Base-by-base conservation (phyloP, 2,888 invertebrate species). In the Oithona nana region DNA sequence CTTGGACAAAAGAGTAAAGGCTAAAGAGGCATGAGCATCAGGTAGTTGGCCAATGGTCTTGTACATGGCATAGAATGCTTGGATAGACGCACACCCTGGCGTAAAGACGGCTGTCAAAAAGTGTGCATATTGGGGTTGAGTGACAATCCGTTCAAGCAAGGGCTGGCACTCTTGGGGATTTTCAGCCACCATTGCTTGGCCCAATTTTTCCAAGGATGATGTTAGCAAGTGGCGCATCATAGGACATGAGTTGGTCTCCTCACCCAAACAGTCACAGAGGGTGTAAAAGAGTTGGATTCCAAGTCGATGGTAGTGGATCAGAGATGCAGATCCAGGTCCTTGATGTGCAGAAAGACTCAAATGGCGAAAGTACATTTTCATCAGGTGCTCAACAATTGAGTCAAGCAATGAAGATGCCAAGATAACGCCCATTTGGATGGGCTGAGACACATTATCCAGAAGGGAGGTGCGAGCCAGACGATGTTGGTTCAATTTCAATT, bases 211-310 rank as follows among this genome's bases (percentile, higher is more conserved):
- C 51, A 86, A 72, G 66, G 82, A 80, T 51, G 79, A 79, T 0
- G 80, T 76, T 67, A 83, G 80, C 59, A 85, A 75, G 67, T 83
- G 82, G 68, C 81, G 79, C 0, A 84, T 81, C 0, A 86, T 83
- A 26, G 82, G 80, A 73, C 83, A 86, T 61, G 77, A 74, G 65
- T 79, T 75, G 11, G 80, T 79, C 67, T 83, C 81, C 66, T 83
- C 82, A 52, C 78, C 80, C 64, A 83, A 78, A 66, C 79, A 73
- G 13, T 80, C 76, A 1, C 83, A 76, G 64, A 86, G 71, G 65
- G 79, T 75, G 71, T 83, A 83, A 72, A 84, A 84, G 30, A 83
- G 71, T 65, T 76, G 75, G 1, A 79, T 77, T 16, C 82, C 82
- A 62, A 67, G 67, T 11, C 68, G 65, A 30, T 64, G 63, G 24